Evolutionary conservation across 2,888 invertebrate genomes (phyloP).

Genomic region (Nomada hirtipes): DNA sequence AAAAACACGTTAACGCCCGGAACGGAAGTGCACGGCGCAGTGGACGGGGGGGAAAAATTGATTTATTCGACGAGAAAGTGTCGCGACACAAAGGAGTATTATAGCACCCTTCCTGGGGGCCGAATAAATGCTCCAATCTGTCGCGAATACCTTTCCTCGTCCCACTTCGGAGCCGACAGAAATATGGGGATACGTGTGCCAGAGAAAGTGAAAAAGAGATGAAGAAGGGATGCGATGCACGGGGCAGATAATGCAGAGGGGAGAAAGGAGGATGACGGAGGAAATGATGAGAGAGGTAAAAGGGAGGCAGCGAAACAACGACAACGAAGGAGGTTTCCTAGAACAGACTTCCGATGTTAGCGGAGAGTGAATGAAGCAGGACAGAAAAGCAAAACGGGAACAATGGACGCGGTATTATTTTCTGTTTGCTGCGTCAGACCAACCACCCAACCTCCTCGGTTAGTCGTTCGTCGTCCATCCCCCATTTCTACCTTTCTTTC

Average conservation of each 20-base stretch:
- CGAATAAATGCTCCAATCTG: conserved; percentile 66
- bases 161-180: conserved; percentile 46
- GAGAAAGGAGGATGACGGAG: conserved; percentile 28
- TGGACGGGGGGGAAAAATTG: conserved; percentile 24
- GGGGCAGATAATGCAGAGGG: conserved; percentile 41
- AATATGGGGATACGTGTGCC: conserved; percentile 63
- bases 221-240: conserved; percentile 16
- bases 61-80: conserved; percentile 47
- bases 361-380: conserved; percentile 70
- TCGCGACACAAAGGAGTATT: conserved; percentile 44
- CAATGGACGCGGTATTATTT: conserved; percentile 80
- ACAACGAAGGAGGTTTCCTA: conserved; percentile 75
- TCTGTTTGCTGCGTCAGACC: conserved; percentile 79
- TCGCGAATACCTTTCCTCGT: conserved; percentile 39
- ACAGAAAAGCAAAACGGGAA: conserved; percentile 69
- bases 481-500: conserved; percentile 29
- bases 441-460: conserved; percentile 51
- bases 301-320: conserved; percentile 69
- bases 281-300: conserved; percentile 53
- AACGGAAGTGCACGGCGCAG: neutral
- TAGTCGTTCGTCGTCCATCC: conserved; percentile 48
- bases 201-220: conserved; percentile 16
- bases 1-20: neutral
- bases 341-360: conserved; percentile 52
- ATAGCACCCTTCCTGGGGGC: conserved; percentile 27